These are phyloP conservation scores for Drosophila novamexicana DNA, from an alignment of 1,140 invertebrate genomes.

Conservation along the genomic window DNA sequence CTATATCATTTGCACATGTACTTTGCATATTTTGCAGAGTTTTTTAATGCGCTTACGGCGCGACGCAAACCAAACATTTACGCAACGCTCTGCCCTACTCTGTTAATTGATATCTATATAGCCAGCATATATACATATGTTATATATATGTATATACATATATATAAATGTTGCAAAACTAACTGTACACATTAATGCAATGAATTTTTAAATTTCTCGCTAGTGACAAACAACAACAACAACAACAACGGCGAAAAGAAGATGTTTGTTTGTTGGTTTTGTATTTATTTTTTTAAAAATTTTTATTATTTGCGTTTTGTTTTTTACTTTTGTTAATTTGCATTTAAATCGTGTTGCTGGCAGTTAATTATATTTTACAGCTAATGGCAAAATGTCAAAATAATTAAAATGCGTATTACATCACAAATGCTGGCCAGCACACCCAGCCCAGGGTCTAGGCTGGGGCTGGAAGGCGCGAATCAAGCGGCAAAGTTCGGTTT, in stretches of 20 bases:
- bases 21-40: conserved; percentile 27
- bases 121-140: neutral
- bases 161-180: conserved; percentile 6
- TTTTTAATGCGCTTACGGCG: conserved; percentile 56
- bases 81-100: conserved; percentile 54
- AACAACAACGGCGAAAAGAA: neutral
- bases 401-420: conserved; percentile 70
- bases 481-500: conserved; percentile 27
- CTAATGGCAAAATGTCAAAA: conserved; percentile 81
- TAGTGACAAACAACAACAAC: conserved; percentile 41
- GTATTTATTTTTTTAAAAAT: neutral
- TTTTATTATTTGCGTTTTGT: conserved; percentile 1
- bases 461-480: neutral
- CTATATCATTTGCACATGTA: conserved; percentile 36
- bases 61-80: conserved; percentile 61
- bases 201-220: conserved; percentile 67
- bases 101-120: conserved; percentile 71
- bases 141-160: neutral
- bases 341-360: conserved; percentile 74
- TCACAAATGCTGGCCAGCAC: conserved; percentile 21
- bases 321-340: conserved; percentile 63
- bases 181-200: conserved; percentile 60
- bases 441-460: neutral
- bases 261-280: conserved; percentile 5
- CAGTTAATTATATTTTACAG: conserved; percentile 81